Base-by-base conservation (phyloP, 2,797 vertebrate genomes). In the Setipinna tenuifilis region DNA sequence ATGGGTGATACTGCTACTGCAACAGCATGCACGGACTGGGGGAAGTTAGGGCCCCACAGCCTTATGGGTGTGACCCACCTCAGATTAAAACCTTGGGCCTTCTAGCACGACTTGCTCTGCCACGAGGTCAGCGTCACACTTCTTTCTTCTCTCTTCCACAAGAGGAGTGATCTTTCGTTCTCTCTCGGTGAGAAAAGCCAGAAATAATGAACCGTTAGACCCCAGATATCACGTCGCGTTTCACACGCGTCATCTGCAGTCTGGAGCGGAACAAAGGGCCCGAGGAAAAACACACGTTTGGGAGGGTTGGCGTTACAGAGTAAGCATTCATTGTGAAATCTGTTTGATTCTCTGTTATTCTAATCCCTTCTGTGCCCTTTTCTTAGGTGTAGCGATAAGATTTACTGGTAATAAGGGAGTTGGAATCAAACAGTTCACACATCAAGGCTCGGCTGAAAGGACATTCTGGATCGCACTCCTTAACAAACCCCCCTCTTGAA, bases 101-200 rank as follows among this genome's bases (percentile, higher is more conserved):
- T 89, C 58, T 85, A 86, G 84, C 87, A 83, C 88, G 82, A 83
- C 84, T 81, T 81, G 31, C 46, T 57, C 57, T 82, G 68, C 50
- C 86, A 86, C 41, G 65, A 87, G 87, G 87, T 89, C 90, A 89
- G 85, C 46, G 57, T 78, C 58, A 83, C 78, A 85, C 91, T 91
- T 25, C 28, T 28, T 68, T 68, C 28, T 31, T 31, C 58, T n/a
- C 89, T 61, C 0, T 84, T 62, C 89, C 90, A 92, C 92, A 92
- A 92, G 31, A 93, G 88, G 91, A 85, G 83, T 91, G 92, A 93
- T 95, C 94, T 93, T 92, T 92, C 93, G 92, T 92, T 92, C 87
- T 82, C 87, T 82, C 92, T 89, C 90, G 90, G 88, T 91, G 91
- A n/a, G 92, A 92, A 94, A 92, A 92, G 88, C 87, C 61, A 86